Evolutionary conservation across 2,113 vertebrate genomes (phyloP).

Genomic region (Mesocricetus auratus): DNA sequence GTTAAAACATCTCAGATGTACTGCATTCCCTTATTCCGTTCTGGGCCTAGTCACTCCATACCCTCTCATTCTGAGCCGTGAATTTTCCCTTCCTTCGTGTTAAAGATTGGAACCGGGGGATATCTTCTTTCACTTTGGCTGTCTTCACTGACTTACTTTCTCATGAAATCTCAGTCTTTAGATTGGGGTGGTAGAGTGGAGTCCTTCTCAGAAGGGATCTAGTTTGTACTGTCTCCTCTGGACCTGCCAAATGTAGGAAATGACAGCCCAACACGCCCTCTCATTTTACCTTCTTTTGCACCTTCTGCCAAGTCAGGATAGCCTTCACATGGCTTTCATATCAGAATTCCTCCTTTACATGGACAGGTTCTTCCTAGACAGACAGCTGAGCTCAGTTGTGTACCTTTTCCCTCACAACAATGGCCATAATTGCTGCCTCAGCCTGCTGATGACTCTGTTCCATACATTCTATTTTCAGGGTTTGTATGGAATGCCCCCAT

Average conservation of each 20-base stretch:
- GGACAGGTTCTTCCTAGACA: background rate
- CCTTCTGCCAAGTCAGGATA: background rate
- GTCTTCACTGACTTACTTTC: background rate
- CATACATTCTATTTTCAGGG: too few species aligned
- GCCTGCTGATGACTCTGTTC: background rate
- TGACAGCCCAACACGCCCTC: background rate
- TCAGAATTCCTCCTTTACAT: background rate
- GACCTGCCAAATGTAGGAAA: background rate
- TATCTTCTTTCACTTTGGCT: background rate
- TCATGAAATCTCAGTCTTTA: background rate
- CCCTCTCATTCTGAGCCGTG: background rate
- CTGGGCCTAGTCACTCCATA: background rate
- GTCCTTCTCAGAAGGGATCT: background rate
- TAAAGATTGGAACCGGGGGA: background rate
- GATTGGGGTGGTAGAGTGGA: background rate
- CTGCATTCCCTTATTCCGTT: background rate
- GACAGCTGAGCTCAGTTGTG: background rate
- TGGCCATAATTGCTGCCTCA: background rate
- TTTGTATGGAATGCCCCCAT: too few species aligned
- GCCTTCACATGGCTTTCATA: background rate
- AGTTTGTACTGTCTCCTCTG: background rate
- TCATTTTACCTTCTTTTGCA: too few species aligned
- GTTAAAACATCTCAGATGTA: background rate
- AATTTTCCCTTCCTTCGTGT: background rate
- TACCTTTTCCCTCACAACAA: background rate